Evolutionary conservation across 1,140 invertebrate genomes (phyloP), one percentile per base, ranked within the genome.

Genomic region (Arctopsyche grandis): DNA sequence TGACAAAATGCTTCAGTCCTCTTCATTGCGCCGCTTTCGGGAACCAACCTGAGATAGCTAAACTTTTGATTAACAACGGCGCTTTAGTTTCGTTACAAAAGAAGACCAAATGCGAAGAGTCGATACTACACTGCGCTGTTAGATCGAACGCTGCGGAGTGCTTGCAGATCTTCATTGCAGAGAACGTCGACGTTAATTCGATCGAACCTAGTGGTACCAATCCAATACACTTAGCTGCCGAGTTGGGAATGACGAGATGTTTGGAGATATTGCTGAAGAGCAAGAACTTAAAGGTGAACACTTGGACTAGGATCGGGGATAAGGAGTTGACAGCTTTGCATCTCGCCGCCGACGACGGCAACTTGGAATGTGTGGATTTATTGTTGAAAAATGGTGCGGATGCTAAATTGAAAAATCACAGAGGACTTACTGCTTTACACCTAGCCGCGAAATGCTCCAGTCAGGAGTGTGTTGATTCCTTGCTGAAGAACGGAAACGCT

Each of bases 21-120:
- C 89, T 95, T 77, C 94, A 96, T 85, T 95, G 93, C 83, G 94
- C 94, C 5, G 94, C 94, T 26, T 94, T 95, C 84, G 94, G 94
- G 0, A 93, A 95, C 84, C 92, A 93, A 48, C 87, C 91, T 5
- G 92, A 93, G 83, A 93, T 93, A 9, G 91, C 93, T 70, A 91
- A 92, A 85, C 89, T 94, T 79, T 88, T 95, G 38, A 88, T 95
- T 60, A 91, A 91, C 21, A 90, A 91, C 69, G 92, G 92, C 7
- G 91, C 92, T 21, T 89, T 89, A 82, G 90, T 91, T 70, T 91
- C 88, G 82, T 89, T 86, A 81, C 87, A 84, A n/a, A 90, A 89
- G 70, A 91, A 90, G 80, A 89, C 89, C 46, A 92, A 92, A 83
- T 91, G 90, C 82, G 92, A 93, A 82, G 93, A 94, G 81, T 93